These are phyloP conservation scores for Malthinus flaveolus DNA, from an alignment of 2,888 invertebrate species.

Conservation along the genomic window DNA sequence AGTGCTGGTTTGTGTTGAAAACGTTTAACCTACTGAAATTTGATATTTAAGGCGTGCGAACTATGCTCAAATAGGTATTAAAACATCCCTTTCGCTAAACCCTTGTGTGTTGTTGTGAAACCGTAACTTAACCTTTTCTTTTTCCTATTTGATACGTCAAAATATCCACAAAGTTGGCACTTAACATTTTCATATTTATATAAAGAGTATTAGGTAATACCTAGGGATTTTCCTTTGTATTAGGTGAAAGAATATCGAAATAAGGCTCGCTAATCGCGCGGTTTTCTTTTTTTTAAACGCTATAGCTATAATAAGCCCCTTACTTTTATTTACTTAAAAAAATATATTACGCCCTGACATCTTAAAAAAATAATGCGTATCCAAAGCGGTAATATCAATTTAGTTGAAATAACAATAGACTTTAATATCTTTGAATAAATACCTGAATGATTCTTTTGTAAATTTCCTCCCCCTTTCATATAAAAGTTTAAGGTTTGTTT, in stretches of 20 bases:
- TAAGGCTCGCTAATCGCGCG: too few species aligned
- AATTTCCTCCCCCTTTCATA: slow-evolving; percentile 15
- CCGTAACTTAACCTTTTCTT: slow-evolving; percentile 31
- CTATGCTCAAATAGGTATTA: slow-evolving; percentile 35
- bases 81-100: slow-evolving; percentile 2
- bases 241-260: too few species aligned
- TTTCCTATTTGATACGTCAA: slow-evolving; percentile 16
- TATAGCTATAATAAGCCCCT: not conserved
- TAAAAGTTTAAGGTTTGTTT: too few species aligned
- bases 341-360: slow-evolving; percentile 10
- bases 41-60: slow-evolving; percentile 34
- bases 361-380: slow-evolving; percentile 4
- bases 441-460: slow-evolving; percentile 36
- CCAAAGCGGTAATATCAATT: slow-evolving; percentile 30
- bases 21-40: slow-evolving; percentile 21
- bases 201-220: not conserved
- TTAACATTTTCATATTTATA: not conserved
- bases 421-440: slow-evolving; percentile 38
- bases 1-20: slow-evolving; percentile 7
- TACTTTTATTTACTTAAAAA: slow-evolving; percentile 28
- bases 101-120: slow-evolving; percentile 35
- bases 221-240: too few species aligned
- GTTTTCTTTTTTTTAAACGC: too few species aligned
- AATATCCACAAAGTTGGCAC: too few species aligned
- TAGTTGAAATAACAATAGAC: slow-evolving; percentile 32